Evolutionary conservation across 1,140 invertebrate genomes (phyloP), one percentile per base, ranked within the genome.

Genomic region (Camponotus vicinus): DNA sequence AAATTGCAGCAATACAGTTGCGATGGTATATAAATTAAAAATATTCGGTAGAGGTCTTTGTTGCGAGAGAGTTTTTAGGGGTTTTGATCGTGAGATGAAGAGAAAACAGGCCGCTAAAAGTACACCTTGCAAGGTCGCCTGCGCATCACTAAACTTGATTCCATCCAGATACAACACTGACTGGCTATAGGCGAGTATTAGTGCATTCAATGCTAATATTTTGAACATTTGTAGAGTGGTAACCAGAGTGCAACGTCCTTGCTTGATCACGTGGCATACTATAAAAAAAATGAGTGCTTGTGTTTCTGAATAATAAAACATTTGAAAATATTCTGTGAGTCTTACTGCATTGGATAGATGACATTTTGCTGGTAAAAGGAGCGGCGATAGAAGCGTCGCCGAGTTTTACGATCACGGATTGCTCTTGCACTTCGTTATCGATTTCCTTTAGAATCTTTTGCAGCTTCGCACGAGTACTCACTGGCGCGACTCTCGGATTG

Each of bases 221-320:
- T 99, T 99, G 95, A 99, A 99, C 99, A 99, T 99, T 95, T 99
- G 99, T 59, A 99, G 95, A 0, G 99, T 99, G 1, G 99, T 99
- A 0, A 99, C 99, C 57, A 99, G 95, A 0, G 99, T 99, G 94
- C 99, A 99, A 52, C 99, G 96, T 6, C 99, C 99, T 96, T 99
- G 99, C 93, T 99, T 99, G 88, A 99, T 99, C 34, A 99, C 98
- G 94, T 99, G 98, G 92, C 99, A 99, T 92, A 99, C 99, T 99
- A 95, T 83, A 96, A 96, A 90, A 90, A 2, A 63, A 9, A 90
- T 15, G 69, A 76, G 40, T 6, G 61, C 37, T 15, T 45, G 34
- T 57, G 0, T 27, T 21, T 84, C 64, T 45, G 5, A 37, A 32
- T 64, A 70, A 66, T 1, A 5, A 73, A 80, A 32, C 15, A 18